These are phyloP conservation scores for Pipistrellus pipistrellus DNA, from an alignment of 2,797 vertebrate species.

Conservation along the genomic window DNA sequence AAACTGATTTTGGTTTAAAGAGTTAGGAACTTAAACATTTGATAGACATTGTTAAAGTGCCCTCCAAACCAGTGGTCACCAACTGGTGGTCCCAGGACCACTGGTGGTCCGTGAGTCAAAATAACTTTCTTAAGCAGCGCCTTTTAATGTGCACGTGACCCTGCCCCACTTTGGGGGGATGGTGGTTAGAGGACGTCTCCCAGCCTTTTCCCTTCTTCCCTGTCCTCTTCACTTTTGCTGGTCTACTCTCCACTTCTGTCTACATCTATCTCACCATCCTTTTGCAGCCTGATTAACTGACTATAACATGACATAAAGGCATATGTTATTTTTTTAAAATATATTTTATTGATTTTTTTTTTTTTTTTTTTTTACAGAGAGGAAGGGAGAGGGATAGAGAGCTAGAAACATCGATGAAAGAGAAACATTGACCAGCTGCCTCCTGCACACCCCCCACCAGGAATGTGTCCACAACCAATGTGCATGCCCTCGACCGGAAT, in stretches of 20 bases:
- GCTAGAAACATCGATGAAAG: too few relatives aligned
- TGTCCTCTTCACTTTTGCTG: background rate
- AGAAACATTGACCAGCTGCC: too few relatives aligned
- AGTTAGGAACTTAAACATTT: background rate
- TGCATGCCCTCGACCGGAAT: too few relatives aligned
- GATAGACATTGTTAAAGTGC: background rate
- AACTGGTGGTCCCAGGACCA: too few relatives aligned
- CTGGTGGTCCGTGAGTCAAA: background rate
- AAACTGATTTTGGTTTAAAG: background rate
- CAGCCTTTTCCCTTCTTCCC: background rate
- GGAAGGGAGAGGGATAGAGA: too few relatives aligned
- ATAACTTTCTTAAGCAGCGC: background rate
- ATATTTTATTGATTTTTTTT: too few relatives aligned
- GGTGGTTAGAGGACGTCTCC: background rate
- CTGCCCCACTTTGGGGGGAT: background rate
- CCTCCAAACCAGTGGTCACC: background rate
- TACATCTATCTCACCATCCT: background rate
- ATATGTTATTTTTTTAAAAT: background rate
- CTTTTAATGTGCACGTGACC: background rate
- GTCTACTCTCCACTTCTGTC: background rate
- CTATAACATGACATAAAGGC: background rate
- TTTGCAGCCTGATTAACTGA: background rate
- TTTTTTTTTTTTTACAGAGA: too few relatives aligned
- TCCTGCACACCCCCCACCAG: too few relatives aligned
- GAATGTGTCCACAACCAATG: too few relatives aligned